phyloP scores from a whole-genome alignment of 2,888 invertebrate genomes.

The Oligia fasciuncula region DNA sequence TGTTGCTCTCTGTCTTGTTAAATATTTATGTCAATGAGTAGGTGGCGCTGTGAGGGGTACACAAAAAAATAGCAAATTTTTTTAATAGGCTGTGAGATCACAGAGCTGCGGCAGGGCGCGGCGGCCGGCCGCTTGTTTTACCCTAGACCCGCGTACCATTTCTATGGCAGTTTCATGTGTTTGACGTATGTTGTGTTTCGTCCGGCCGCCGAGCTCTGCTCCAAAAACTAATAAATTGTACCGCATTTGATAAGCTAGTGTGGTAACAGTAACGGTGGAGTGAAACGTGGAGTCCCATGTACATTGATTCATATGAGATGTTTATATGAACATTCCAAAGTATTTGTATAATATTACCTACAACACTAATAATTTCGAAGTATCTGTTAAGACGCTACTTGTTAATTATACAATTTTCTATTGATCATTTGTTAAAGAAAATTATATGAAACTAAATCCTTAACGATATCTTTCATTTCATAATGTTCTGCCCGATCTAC shows the following conservation, averaged over 20 bases:
- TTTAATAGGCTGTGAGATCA: slow-evolving; percentile 77
- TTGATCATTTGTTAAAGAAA: slow-evolving; percentile 91
- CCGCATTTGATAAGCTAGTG: slow-evolving; percentile 55
- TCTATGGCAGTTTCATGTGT: slow-evolving; percentile 69
- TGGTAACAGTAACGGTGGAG: slow-evolving; percentile 62
- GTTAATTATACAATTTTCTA: slow-evolving; percentile 91
- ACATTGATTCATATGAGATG: slow-evolving; percentile 87
- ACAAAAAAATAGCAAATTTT: slow-evolving; percentile 87
- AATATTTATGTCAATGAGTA: slow-evolving; percentile 48
- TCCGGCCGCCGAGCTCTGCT: slow-evolving; percentile 55
- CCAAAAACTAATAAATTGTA: slow-evolving; percentile 62
- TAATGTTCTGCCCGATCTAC: slow-evolving; percentile 16
- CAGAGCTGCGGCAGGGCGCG: slow-evolving; percentile 57
- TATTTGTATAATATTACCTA: slow-evolving; percentile 90
- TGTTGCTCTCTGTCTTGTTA: slow-evolving; percentile 63
- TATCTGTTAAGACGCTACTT: slow-evolving; percentile 90
- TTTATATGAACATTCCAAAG: slow-evolving; percentile 90
- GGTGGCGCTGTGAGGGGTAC: slow-evolving; percentile 76
- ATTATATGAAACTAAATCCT: slow-evolving; percentile 90
- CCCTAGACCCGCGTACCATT: slow-evolving; percentile 75
- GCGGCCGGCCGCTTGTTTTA: slow-evolving; percentile 75
- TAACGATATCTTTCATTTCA: slow-evolving; percentile 81
- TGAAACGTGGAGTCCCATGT: slow-evolving; percentile 71
- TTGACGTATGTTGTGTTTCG: slow-evolving; percentile 68
- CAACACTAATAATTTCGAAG: slow-evolving; percentile 89